These are phyloP conservation scores for Labeo calbasu DNA, from an alignment of 2,797 vertebrate species.

Conservation along the genomic window DNA sequence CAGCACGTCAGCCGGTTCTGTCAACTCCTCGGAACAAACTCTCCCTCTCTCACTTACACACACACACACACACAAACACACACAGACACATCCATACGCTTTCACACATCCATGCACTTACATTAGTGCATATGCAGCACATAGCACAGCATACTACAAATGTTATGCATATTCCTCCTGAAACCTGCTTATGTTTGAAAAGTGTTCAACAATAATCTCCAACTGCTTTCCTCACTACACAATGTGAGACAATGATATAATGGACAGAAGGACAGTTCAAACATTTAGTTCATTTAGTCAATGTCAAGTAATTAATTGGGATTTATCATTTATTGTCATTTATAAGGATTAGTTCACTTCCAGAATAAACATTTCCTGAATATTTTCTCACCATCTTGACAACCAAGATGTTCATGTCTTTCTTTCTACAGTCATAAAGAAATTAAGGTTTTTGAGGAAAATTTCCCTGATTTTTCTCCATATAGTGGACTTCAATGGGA, in stretches of 20 bases:
- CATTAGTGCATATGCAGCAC: constrained; percentile 17
- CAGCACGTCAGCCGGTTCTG: constrained; percentile 51
- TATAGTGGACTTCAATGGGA: no score
- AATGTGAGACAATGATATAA: not conserved
- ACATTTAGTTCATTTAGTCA: not conserved
- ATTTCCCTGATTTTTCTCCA: no score
- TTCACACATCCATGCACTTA: constrained; percentile 36
- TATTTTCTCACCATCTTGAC: no score
- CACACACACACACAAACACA: not conserved
- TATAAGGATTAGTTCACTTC: not conserved
- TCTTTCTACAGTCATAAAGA: no score
- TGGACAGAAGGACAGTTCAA: not conserved
- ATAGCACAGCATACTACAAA: constrained; percentile 37
- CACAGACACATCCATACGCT: not conserved
- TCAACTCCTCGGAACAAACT: constrained; percentile 49
- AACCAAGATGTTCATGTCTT: no score
- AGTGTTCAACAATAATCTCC: constrained; percentile 7
- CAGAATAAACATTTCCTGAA: no score
- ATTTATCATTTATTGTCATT: not conserved
- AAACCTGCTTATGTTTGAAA: constrained; percentile 32
- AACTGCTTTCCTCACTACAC: not conserved
- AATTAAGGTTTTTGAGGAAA: no score
- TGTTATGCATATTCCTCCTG: constrained; percentile 40
- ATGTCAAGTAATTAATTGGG: not conserved
- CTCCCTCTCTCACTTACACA: not conserved